A percentile compares a stretch with the other conserved stretches of the same genome.
phyloP scores from a whole-genome alignment of 2,113 vertebrate genomes.

The Pseudopipra pipra region DNA sequence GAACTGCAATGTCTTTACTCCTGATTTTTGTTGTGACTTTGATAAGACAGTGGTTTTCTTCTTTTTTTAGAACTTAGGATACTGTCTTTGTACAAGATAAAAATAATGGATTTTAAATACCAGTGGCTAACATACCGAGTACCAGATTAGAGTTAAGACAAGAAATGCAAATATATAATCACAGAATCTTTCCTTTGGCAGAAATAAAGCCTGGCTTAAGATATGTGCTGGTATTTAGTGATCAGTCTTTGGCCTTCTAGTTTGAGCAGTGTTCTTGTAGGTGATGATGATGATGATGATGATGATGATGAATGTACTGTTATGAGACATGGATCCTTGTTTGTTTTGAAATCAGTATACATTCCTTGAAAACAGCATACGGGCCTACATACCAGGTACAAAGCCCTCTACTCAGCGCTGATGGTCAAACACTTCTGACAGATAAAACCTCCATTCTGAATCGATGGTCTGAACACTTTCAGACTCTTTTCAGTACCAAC shows the following conservation, averaged over 20 bases:
- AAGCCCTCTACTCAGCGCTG: no score
- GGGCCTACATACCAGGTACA: no score
- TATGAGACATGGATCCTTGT: not conserved
- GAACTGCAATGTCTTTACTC: not conserved
- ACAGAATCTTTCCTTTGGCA: not conserved
- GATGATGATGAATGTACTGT: not conserved
- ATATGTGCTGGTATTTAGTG: not conserved
- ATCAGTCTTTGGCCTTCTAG: not conserved
- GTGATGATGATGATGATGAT: not conserved
- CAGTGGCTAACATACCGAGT: not conserved
- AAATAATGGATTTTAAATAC: not conserved
- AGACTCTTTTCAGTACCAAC: no score
- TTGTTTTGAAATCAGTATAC: not conserved
- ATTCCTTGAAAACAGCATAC: no score
- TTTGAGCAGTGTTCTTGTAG: not conserved
- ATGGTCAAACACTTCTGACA: no score
- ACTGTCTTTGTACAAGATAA: not conserved
- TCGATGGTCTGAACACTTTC: no score
- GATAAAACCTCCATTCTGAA: no score
- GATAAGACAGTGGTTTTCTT: not conserved
- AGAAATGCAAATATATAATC: not conserved
- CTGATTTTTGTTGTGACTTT: not conserved
- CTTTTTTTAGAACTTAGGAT: not conserved
- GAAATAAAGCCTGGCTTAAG: not conserved
- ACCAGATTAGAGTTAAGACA: not conserved